Percentiles rank a stretch among this genome's conserved stretches.
These are phyloP conservation scores for Sturmia bella DNA, from an alignment of 2,888 invertebrate species.

Conservation along the genomic window DNA sequence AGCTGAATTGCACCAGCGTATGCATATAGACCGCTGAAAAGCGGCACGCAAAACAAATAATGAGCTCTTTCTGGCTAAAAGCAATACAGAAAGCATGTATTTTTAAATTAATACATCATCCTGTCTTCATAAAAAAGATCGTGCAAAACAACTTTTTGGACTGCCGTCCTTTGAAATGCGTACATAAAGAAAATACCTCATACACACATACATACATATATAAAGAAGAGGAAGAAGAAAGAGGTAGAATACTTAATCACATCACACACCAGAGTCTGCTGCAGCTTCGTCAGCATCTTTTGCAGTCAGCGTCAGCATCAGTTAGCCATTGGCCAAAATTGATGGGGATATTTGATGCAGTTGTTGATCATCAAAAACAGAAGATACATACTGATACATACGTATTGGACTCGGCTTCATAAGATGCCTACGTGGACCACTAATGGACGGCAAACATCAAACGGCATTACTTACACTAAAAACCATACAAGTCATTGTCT, in stretches of 20 bases:
- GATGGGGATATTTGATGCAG: constrained; percentile 36
- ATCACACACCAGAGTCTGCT: constrained; percentile 62
- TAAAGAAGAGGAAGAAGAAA: not conserved
- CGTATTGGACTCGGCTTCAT: constrained; percentile 49
- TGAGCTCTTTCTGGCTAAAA: too few relatives aligned
- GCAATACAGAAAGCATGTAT: too few relatives aligned
- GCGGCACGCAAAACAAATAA: too few relatives aligned
- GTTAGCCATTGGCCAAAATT: constrained; percentile 76
- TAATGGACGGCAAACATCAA: constrained; percentile 72
- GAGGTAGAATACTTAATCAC: constrained; percentile 76
- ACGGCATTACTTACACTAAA: constrained; percentile 66
- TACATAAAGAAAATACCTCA: not conserved
- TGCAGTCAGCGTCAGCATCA: constrained; percentile 75
- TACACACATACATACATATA: not conserved
- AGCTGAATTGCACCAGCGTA: too few relatives aligned
- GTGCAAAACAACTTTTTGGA: not conserved
- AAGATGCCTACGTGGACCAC: constrained; percentile 59
- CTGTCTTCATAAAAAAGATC: too few relatives aligned
- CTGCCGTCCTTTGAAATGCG: constrained; percentile 13
- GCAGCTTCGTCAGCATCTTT: not conserved
- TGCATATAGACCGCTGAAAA: too few relatives aligned
- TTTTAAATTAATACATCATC: too few relatives aligned
- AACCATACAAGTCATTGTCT: constrained; percentile 69
- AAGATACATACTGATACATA: constrained; percentile 4
- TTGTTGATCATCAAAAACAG: constrained; percentile 11